phyloP scores from a whole-genome alignment of 2,113 vertebrate species.

The Sinosuthora webbiana region DNA sequence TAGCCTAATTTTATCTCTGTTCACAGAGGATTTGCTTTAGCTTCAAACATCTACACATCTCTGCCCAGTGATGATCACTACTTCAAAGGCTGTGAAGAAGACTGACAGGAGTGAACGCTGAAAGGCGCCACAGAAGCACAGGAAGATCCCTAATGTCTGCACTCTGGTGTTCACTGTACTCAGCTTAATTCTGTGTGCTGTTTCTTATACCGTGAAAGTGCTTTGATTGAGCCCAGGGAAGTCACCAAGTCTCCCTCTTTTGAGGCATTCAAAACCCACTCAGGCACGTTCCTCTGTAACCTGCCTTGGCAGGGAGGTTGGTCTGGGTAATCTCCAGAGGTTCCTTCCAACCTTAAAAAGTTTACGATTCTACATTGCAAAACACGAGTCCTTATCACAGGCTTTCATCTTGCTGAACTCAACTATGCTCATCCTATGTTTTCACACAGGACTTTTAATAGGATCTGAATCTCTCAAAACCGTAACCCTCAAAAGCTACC shows the following conservation, averaged over 20 bases:
- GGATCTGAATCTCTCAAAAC: accelerated
- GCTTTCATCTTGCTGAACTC: background rate
- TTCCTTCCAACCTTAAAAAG: background rate
- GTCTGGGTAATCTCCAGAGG: background rate
- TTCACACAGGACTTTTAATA: accelerated
- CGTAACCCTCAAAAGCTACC: too few relatives aligned
- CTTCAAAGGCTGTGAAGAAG: background rate
- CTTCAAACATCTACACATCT: background rate
- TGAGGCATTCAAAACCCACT: background rate
- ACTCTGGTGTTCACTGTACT: accelerated
- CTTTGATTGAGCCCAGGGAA: background rate
- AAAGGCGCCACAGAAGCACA: accelerated
- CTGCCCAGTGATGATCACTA: background rate
- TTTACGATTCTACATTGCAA: background rate
- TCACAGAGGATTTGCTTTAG: background rate
- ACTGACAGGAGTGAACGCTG: accelerated
- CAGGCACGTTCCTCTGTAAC: accelerated
- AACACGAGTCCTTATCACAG: accelerated
- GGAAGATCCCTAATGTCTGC: too few relatives aligned
- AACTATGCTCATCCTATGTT: accelerated
- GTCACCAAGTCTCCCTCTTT: background rate
- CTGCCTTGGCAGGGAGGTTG: too few relatives aligned
- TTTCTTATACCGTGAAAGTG: accelerated
- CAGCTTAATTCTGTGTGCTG: accelerated
- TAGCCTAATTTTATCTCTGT: background rate